phyloP scores from a whole-genome alignment of 2,888 invertebrate genomes.

The Diarsia brunnea region DNA sequence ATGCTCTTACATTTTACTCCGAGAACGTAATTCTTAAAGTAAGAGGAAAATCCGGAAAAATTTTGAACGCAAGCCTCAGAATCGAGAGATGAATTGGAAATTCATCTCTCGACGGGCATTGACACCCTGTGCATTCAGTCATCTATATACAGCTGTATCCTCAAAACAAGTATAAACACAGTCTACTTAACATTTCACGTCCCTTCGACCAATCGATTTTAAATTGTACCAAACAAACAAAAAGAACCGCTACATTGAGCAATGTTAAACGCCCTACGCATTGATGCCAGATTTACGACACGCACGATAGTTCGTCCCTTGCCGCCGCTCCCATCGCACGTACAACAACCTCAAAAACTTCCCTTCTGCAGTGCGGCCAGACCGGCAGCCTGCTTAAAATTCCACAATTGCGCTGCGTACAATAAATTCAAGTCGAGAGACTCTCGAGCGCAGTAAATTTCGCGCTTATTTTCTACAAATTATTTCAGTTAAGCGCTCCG shows the following conservation, averaged over 20 bases:
- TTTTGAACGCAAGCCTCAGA: neutral
- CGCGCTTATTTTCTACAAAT: constrained; percentile 85
- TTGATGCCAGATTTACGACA: constrained; percentile 55
- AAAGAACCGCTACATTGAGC: neutral
- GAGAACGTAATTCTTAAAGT: neutral
- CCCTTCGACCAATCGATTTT: neutral
- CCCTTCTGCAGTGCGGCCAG: constrained; percentile 78
- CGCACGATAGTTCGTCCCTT: constrained; percentile 55
- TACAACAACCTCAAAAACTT: constrained; percentile 65
- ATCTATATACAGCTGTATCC: neutral
- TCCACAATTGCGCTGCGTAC: constrained; percentile 84
- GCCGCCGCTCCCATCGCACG: constrained; percentile 35
- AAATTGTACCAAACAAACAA: constrained; percentile 10
- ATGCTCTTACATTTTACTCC: neutral
- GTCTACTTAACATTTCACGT: neutral
- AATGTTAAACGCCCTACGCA: constrained; percentile 35
- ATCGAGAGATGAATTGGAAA: neutral
- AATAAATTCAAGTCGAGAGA: constrained; percentile 84
- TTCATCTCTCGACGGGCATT: no score
- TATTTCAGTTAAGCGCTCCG: constrained; percentile 78
- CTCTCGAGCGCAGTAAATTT: constrained; percentile 82
- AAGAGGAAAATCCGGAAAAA: no score
- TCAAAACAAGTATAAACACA: neutral
- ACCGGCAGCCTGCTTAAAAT: constrained; percentile 83
- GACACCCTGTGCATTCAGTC: no score